A percentile compares a stretch with the other conserved stretches of the same genome.
phyloP scores from a whole-genome alignment of 2,888 invertebrate species.

The Tinea semifulvella region DNA sequence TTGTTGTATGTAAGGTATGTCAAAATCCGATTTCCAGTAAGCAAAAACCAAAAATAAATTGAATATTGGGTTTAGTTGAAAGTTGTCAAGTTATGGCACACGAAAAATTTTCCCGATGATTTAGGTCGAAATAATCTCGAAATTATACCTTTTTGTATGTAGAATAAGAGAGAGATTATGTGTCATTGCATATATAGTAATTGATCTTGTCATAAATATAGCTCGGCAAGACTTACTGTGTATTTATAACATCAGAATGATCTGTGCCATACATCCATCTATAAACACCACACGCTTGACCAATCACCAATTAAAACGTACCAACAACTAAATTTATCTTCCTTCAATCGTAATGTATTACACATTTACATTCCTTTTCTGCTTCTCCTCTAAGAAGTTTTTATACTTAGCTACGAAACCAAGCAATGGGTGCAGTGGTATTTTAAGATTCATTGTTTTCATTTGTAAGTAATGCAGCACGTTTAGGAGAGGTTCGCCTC shows the following conservation, averaged over 20 bases:
- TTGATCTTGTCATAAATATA: too few species aligned
- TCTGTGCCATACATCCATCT: conserved; percentile 2
- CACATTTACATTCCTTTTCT: not conserved
- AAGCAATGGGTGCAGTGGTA: not conserved
- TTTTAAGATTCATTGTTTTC: conserved; percentile 3
- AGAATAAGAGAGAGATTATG: too few species aligned
- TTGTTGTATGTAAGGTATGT: too few species aligned
- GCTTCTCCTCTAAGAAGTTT: not conserved
- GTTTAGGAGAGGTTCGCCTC: conserved; percentile 44
- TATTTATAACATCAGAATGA: not conserved
- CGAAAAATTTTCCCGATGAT: too few species aligned
- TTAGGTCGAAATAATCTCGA: too few species aligned
- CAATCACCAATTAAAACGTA: conserved; percentile 1
- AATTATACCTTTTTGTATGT: too few species aligned
- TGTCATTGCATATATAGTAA: too few species aligned
- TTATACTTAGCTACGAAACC: not conserved
- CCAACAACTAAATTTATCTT: not conserved
- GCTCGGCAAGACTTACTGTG: too few species aligned
- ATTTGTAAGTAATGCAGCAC: conserved; percentile 1
- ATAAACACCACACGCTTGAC: conserved; percentile 10
- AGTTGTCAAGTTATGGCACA: too few species aligned
- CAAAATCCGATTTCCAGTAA: too few species aligned
- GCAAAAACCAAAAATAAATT: too few species aligned
- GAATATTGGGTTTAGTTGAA: too few species aligned
- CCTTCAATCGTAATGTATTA: not conserved